Conservation (phyloP, 2,113 vertebrate genomes). For the Pycnonotus jocosus region DNA sequence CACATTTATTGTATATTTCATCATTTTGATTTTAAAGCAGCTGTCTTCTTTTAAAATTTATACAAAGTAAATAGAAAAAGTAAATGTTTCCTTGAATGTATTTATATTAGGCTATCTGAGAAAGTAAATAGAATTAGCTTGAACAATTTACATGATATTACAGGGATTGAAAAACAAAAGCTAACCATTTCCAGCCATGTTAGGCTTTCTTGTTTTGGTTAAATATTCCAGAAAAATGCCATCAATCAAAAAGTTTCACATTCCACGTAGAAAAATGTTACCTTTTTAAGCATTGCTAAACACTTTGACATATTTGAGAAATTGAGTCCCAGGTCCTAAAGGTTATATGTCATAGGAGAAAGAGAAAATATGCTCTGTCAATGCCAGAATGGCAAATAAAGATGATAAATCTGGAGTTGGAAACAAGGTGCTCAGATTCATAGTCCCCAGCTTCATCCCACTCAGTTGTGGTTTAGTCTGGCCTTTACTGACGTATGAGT, state of each 20-base stretch:
- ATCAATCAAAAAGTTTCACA: slow-evolving; percentile 18
- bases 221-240: not conserved
- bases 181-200: not conserved
- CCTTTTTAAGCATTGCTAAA: slow-evolving; percentile 34
- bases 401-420: slow-evolving; percentile 19
- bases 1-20: not conserved
- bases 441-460: not conserved
- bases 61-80: not conserved
- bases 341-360: slow-evolving; percentile 26
- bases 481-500: not conserved
- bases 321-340: slow-evolving; percentile 18
- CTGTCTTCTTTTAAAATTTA: not conserved
- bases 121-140: not conserved
- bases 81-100: not conserved
- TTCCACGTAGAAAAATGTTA: not conserved
- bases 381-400: slow-evolving; percentile 22
- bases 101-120: not conserved
- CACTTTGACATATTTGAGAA: slow-evolving; percentile 27
- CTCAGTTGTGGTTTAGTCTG: not conserved
- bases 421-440: not conserved
- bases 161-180: not conserved
- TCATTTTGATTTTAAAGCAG: not conserved
- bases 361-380: not conserved
- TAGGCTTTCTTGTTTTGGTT: not conserved
- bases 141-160: not conserved